A percentile compares a stretch with the other conserved stretches of the same genome.
Evolutionary conservation across 2,113 vertebrate species (phyloP).

Genomic region (Colius striatus): DNA sequence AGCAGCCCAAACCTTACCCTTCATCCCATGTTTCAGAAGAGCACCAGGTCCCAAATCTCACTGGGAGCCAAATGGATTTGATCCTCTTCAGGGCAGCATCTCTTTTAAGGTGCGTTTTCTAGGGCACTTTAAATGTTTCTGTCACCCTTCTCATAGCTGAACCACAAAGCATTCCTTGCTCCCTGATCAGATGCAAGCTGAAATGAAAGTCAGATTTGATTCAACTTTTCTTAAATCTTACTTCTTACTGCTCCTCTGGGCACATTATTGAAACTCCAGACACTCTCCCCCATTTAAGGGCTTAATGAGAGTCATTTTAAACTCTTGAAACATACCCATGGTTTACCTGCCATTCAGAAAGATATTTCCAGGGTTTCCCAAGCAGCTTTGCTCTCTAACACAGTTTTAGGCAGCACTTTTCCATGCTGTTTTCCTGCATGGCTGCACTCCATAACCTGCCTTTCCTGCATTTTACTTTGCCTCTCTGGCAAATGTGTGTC

Average conservation of each 20-base stretch:
- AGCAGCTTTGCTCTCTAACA: not conserved
- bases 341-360: conserved; percentile 50
- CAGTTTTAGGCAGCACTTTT: not conserved
- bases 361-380: conserved; percentile 24
- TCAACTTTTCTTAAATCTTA: conserved; percentile 46
- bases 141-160: not conserved
- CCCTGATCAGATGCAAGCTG: not conserved
- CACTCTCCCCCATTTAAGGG: not conserved
- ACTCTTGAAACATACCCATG: conserved; percentile 18
- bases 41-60: not conserved
- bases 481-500: not conserved
- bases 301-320: conserved; percentile 56
- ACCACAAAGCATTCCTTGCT: not conserved
- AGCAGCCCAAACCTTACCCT: not conserved
- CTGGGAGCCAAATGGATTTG: not conserved
- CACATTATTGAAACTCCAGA: not conserved
- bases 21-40: fast-evolving
- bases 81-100: not conserved
- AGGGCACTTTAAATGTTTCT: not conserved
- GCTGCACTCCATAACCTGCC: not conserved
- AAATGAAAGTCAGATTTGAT: conserved; percentile 54
- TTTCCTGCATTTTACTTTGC: not conserved
- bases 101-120: not conserved
- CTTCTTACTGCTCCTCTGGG: conserved; percentile 39
- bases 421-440: not conserved